Conservation (phyloP, 2,888 invertebrate genomes). For the Kryphioiulus occultus region DNA sequence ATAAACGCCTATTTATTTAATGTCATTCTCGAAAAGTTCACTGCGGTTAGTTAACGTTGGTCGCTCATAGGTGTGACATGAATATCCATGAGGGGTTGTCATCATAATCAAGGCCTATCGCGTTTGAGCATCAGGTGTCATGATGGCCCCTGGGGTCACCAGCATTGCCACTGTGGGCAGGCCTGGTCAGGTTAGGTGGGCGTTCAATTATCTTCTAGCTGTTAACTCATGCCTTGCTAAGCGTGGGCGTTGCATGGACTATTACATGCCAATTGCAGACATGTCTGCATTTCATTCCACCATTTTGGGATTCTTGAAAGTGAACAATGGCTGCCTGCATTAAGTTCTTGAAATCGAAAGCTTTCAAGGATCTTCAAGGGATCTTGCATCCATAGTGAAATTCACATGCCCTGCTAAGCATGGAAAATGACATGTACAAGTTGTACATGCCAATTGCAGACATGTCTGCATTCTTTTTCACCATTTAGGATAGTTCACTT, state of each 20-base stretch:
- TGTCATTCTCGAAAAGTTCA: not conserved
- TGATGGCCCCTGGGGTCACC: not conserved
- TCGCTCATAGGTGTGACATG: not conserved
- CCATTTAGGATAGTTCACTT: no score
- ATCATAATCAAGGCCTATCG: not conserved
- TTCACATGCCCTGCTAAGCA: not conserved
- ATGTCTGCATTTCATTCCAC: constrained; percentile 11
- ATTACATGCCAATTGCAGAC: not conserved
- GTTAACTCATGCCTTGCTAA: not conserved
- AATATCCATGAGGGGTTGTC: not conserved
- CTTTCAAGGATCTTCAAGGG: no score
- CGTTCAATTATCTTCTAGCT: constrained; percentile 21
- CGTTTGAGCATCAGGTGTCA: not conserved
- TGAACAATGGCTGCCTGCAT: not conserved
- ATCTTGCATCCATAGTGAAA: not conserved
- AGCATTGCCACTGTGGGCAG: not conserved
- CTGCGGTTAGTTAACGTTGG: not conserved
- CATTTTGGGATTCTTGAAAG: not conserved
- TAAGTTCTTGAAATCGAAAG: no score
- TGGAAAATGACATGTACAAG: not conserved
- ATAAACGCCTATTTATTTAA: not conserved
- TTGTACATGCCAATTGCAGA: not conserved
- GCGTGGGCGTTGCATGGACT: not conserved
- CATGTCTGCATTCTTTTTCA: not conserved
- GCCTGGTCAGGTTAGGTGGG: not conserved